Percentiles rank a stretch among this genome's conserved stretches.
Evolutionary conservation across 2,113 vertebrate species (phyloP).

Genomic region (Rafetus swinhoei): DNA sequence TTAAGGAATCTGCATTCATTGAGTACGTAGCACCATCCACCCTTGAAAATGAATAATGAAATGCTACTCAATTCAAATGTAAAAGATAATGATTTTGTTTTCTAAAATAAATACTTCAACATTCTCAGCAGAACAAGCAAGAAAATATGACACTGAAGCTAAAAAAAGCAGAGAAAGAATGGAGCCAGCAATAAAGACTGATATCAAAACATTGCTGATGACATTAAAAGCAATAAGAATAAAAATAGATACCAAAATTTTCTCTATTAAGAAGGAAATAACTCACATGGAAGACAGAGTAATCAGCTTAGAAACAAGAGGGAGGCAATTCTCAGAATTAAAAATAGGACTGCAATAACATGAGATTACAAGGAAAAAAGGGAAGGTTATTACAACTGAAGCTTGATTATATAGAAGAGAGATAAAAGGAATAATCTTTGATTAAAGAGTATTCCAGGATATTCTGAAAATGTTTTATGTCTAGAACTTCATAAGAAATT

Average conservation of each 20-base stretch:
- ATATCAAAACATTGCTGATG: background rate
- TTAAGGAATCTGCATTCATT: too few relatives aligned
- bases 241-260: background rate
- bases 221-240: background rate
- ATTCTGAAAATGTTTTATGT: rapidly evolving
- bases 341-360: background rate
- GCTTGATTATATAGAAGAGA: background rate
- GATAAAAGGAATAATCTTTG: background rate
- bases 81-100: background rate
- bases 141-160: background rate
- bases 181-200: background rate
- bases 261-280: background rate
- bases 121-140: background rate
- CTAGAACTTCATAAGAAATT: background rate
- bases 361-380: background rate
- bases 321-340: background rate
- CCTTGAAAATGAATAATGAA: too few relatives aligned
- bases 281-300: background rate
- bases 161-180: background rate
- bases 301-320: background rate
- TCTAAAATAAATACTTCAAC: background rate
- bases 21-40: too few relatives aligned
- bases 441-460: background rate
- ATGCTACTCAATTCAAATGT: background rate
- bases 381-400: background rate